A percentile compares a stretch with the other conserved stretches of the same genome.
These are phyloP conservation scores for Trachops cirrhosus DNA, from an alignment of 2,797 vertebrate species.

Conservation along the genomic window DNA sequence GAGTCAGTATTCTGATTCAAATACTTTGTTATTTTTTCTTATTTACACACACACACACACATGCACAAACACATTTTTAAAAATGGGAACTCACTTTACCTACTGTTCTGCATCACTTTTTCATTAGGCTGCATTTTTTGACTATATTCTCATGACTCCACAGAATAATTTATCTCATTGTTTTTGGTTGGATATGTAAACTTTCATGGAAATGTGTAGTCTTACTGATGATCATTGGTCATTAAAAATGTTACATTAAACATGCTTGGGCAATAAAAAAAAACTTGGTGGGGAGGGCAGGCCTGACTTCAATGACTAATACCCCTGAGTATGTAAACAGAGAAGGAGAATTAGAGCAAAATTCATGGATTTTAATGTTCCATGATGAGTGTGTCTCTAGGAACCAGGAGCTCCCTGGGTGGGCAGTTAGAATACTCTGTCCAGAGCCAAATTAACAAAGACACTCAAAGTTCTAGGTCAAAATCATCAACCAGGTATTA, in stretches of 20 bases:
- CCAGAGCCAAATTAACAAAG: not conserved
- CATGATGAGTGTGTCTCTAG: not conserved
- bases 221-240: not conserved
- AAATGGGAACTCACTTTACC: not conserved
- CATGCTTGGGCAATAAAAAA: not conserved
- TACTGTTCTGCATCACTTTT: not conserved
- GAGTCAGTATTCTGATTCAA: not conserved
- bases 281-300: no score
- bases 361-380: not conserved
- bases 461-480: not conserved
- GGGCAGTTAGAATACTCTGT: not conserved
- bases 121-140: not conserved
- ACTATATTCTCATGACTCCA: not conserved
- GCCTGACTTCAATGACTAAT: not conserved
- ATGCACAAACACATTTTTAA: not conserved
- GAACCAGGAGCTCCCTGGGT: not conserved
- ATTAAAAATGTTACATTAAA: not conserved
- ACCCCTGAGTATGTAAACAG: no score
- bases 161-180: not conserved
- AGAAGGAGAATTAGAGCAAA: not conserved
- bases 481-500: not conserved
- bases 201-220: not conserved
- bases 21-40: not conserved
- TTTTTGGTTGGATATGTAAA: not conserved
- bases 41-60: not conserved